Base-by-base conservation (phyloP, 1,140 invertebrate genomes). In the Drosophila chauvacae region DNA sequence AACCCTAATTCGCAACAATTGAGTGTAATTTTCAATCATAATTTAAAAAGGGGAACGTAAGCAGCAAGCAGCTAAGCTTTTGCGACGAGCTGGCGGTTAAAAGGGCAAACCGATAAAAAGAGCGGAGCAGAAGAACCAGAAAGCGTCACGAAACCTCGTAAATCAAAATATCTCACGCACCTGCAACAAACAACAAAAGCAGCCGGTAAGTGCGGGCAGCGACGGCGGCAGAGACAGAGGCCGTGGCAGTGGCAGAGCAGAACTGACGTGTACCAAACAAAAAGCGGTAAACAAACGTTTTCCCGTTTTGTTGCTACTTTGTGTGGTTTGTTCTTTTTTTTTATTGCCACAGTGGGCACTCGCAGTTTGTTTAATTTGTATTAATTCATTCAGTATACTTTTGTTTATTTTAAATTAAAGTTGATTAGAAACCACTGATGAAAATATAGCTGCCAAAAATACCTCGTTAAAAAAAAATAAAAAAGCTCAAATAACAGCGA, bases 181-280 rank as follows among this genome's bases (percentile, higher is more conserved):
- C 2, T n/a, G 9, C 23, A 28, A 30, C 14, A 48, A 47, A 47
- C 18, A 47, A n/a, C 20, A 28, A 30, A 33, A 44, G 28, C n/a
- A 16, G 47, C 47, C 30, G 62, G 66, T 70, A 70, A 55, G 48
- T 68, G 62, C 14, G 16, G 7, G 62, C 39, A 45, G 48, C 48
- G 48, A 55, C 33, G 47, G n/a, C 39, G 47, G 28, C 61, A n/a
- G 45, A 47, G 45, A 6, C 11, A 7, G n/a, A 11, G 37, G 10
- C 39, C 9, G 20, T 18, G 55, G 18, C 18, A 10, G 16, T 37
- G 33, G 47, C 26, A 50, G 47, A 50, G 30, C 6, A 39, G 9
- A 11, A n/a, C 62, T 82, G 74, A 82, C 80, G 80, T 82, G 80
- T 78, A 65, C 60, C 63, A 61, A 81, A 69, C 62, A 60, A 50